Percentiles rank a stretch among this genome's conserved stretches.
Conservation (phyloP, 2,888 invertebrate genomes). For the Abscondita cerata region DNA sequence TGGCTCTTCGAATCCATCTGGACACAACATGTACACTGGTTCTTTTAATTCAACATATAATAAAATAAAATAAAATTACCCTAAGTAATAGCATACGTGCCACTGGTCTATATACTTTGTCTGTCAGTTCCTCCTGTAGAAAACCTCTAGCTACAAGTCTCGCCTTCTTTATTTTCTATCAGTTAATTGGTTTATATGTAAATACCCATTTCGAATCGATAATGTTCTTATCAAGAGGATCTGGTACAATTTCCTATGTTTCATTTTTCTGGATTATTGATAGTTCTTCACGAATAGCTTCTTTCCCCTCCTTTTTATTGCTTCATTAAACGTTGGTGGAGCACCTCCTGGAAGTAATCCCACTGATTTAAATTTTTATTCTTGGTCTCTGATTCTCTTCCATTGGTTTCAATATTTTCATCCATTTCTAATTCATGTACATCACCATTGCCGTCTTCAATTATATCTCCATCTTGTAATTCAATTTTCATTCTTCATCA, state of each 20-base stretch:
- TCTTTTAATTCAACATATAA: not conserved
- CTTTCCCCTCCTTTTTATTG: constrained; percentile 14
- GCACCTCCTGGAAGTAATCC: not conserved
- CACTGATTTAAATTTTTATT: no score
- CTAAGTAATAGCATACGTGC: not conserved
- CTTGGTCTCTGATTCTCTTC: not conserved
- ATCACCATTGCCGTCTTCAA: not conserved
- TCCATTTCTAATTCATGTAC: not conserved
- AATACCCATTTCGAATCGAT: constrained; percentile 18
- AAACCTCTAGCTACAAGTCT: constrained; percentile 11
- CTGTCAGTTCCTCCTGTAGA: not conserved
- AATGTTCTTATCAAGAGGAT: not conserved
- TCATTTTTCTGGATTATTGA: not conserved
- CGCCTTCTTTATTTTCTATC: constrained; percentile 5
- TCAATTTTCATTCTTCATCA: constrained; percentile 11
- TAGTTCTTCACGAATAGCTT: constrained; percentile 19
- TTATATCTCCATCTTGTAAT: not conserved
- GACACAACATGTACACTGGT: not conserved
- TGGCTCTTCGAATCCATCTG: not conserved
- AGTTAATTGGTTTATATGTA: constrained; percentile 5
- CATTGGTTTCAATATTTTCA: not conserved
- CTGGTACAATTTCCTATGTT: constrained; percentile 14
- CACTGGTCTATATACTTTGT: constrained; percentile 11
- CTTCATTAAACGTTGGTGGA: constrained; percentile 8
- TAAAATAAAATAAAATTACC: not conserved